Evolutionary conservation across 2,797 vertebrate species (phyloP).

Genomic region (Hozukius guyotensis): DNA sequence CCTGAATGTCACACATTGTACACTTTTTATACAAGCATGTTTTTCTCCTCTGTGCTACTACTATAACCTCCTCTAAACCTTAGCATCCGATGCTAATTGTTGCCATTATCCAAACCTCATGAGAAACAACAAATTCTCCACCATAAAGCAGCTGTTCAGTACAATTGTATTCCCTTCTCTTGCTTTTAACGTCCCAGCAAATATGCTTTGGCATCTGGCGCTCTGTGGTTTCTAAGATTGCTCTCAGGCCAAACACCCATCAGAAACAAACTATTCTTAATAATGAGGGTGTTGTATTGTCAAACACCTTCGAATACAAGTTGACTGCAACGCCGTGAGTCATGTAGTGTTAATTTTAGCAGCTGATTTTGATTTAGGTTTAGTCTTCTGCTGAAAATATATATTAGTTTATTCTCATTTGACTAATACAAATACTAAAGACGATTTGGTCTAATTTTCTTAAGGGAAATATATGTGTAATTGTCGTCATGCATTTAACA

Average conservation of each 20-base stretch:
- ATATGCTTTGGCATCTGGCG: not conserved
- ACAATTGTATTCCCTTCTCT: not conserved
- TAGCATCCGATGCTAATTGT: not conserved
- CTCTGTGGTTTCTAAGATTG: not conserved
- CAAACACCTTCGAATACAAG: not conserved
- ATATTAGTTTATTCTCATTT: not conserved
- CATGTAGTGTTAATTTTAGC: not conserved
- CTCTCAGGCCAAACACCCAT: not conserved
- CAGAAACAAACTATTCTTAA: not conserved
- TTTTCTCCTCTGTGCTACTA: not conserved
- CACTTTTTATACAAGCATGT: not conserved
- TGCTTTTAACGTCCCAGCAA: not conserved
- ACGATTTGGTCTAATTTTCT: not conserved
- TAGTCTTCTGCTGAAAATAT: not conserved
- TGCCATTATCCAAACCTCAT: not conserved
- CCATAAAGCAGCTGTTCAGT: conserved; percentile 22
- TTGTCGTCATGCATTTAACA: not conserved
- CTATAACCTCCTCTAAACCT: not conserved
- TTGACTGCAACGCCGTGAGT: not conserved
- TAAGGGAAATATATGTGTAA: not conserved
- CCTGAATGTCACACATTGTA: not conserved
- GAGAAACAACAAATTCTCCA: not conserved
- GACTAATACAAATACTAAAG: not conserved
- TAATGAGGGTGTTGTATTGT: not conserved
- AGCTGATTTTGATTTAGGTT: not conserved